phyloP scores from a whole-genome alignment of 2,888 invertebrate genomes.

The Apodemia mormo region DNA sequence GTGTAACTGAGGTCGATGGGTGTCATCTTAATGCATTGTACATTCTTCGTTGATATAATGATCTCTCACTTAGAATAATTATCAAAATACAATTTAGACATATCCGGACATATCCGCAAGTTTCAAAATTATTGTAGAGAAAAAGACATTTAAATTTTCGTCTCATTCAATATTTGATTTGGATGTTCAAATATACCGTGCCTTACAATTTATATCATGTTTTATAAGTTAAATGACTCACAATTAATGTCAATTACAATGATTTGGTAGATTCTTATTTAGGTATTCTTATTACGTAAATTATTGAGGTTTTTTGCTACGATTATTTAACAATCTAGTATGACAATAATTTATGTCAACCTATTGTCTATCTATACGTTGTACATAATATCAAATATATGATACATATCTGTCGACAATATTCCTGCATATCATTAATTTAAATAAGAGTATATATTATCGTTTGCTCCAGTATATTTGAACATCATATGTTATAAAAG shows the following conservation, averaged over 20 bases:
- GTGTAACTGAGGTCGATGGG: constrained; percentile 6
- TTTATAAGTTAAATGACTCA: too few relatives aligned
- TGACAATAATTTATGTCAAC: not conserved
- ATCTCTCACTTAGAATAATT: constrained; percentile 26
- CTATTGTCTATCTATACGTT: not conserved
- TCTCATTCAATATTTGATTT: not conserved
- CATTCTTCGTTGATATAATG: constrained; percentile 32
- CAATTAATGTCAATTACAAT: too few relatives aligned
- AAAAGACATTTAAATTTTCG: not conserved
- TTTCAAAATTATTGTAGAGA: not conserved
- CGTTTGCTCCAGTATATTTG: too few relatives aligned
- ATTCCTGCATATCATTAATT: not conserved
- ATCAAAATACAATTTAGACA: constrained; percentile 20
- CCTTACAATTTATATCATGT: too few relatives aligned
- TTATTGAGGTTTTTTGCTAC: too few relatives aligned
- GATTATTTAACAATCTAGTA: not conserved
- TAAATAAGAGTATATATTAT: too few relatives aligned
- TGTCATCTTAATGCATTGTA: constrained; percentile 32
- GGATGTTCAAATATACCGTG: not conserved
- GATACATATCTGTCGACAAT: not conserved
- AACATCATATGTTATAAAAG: too few relatives aligned
- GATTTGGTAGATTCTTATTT: too few relatives aligned
- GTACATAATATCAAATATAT: not conserved
- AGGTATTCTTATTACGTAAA: too few relatives aligned
- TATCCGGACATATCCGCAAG: constrained; percentile 27